Evolutionary conservation across 2,797 vertebrate genomes (phyloP).

Genomic region (Lindbergichthys nudifrons): DNA sequence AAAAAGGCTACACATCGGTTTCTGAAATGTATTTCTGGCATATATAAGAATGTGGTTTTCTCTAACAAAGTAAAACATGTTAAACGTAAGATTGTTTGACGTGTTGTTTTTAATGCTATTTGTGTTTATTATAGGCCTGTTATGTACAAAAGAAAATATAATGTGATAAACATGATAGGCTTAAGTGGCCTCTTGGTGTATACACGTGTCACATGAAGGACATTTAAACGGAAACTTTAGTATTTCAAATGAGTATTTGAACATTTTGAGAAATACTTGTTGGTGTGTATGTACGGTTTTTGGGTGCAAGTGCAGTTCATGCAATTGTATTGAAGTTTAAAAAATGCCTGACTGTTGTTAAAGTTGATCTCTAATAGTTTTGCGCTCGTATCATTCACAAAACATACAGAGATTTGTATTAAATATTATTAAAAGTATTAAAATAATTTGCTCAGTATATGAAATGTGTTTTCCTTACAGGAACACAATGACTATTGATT

Average conservation of each 20-base stretch:
- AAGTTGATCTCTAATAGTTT: background rate
- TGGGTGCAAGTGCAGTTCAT: background rate
- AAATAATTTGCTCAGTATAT: too few relatives aligned
- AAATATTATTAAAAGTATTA: too few relatives aligned
- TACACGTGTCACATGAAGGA: background rate
- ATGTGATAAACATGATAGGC: background rate
- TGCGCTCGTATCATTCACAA: background rate
- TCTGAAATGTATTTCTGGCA: background rate
- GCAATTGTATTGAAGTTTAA: too few relatives aligned
- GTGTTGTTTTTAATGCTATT: background rate
- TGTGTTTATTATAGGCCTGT: background rate
- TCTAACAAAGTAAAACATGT: background rate
- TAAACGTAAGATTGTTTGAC: background rate
- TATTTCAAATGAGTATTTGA: background rate
- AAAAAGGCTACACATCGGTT: slow-evolving; percentile 34
- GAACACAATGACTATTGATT: background rate
- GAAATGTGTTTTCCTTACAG: too few relatives aligned
- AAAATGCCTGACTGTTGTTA: background rate
- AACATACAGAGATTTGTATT: background rate
- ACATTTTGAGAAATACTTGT: background rate
- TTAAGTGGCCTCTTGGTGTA: background rate
- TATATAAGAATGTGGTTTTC: background rate
- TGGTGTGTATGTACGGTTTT: background rate
- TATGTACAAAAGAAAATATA: background rate
- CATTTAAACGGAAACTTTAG: background rate